Base-by-base conservation (phyloP, 1,140 invertebrate species). In the Augochlora pura region DNA sequence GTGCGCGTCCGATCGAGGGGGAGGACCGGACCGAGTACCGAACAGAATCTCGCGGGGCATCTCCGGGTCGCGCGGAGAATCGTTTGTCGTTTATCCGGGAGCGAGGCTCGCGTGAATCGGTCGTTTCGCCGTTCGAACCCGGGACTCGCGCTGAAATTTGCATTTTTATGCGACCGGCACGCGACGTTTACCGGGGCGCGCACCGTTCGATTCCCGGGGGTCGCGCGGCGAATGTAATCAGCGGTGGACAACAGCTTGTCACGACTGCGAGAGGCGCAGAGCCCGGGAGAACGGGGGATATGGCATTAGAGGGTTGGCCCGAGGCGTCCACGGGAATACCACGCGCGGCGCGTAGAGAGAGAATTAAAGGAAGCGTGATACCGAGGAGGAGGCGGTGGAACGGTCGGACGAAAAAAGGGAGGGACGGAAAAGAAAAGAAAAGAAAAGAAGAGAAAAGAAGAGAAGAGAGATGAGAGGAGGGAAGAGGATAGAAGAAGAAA, bases 211-310 rank as follows among this genome's bases (percentile, higher is more conserved):
- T 85, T 76, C 71, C 82, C 87, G 90, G 89, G 88, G 84, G 86
- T 85, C 73, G n/a, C n/a, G n/a, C n/a, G 82, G 85, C 87, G 88
- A 91, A 88, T 86, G 88, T 87, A 90, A 90, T 90, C 86, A 77
- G 64, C 59, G 54, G 12, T 32, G 49, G 39, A 65, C 39, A 23
- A 10, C 78, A 81, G 21, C 54, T 57, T 85, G 84, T 84, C 83
- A 59, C n/a, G n/a, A n/a, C n/a, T n/a, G n/a, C n/a, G 57, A 25
- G 10, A 2, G 57, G 21, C 86, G 83, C 84, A 80, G n/a, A n/a
- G 75, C 42, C 39, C 23, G 67, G 77, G 62, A 82, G 63, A 85
- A 78, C 82, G 46, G 77, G 77, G 63, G 80, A 25, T 46, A 60
- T 54, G 7, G 69, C 18, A 32, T 25, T 72, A 70, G 14, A n/a